Conservation (phyloP, 2,113 vertebrate species). For the Kryptolebias marmoratus region DNA sequence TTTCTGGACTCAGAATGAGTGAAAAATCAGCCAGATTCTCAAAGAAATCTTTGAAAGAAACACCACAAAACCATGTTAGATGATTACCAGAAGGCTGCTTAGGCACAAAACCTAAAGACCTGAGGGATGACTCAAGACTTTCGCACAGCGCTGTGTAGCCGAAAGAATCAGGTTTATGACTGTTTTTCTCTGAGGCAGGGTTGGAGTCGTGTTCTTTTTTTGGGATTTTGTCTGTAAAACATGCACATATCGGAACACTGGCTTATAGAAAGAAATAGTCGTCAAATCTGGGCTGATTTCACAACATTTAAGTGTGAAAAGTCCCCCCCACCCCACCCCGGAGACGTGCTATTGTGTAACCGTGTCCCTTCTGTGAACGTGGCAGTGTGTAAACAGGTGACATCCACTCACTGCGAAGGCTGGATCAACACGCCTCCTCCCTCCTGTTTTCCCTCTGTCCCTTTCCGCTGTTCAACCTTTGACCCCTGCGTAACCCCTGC, state of each 20-base stretch:
- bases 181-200: too few species aligned
- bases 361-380: slow-evolving; percentile 33
- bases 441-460: slow-evolving; percentile 14
- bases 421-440: slow-evolving; percentile 64
- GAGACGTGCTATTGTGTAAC: slow-evolving; percentile 42
- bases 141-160: too few species aligned
- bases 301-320: slow-evolving; percentile 6
- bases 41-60: too few species aligned
- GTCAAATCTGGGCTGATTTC: not conserved
- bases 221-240: not conserved
- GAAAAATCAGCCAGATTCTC: too few species aligned
- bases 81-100: too few species aligned
- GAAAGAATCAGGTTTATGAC: too few species aligned
- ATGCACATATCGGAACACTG: not conserved
- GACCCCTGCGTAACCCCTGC: slow-evolving; percentile 48
- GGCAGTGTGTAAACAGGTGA: slow-evolving; percentile 70
- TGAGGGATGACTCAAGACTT: too few species aligned
- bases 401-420: slow-evolving; percentile 65
- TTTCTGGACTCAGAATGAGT: too few species aligned
- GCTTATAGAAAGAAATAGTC: not conserved
- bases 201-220: not conserved
- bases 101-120: too few species aligned
- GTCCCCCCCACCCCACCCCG: not conserved
- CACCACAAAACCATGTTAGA: too few species aligned
- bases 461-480: slow-evolving; percentile 54